Evolutionary conservation across 2,797 vertebrate genomes (phyloP).

Genomic region (Malurus leucopterus): DNA sequence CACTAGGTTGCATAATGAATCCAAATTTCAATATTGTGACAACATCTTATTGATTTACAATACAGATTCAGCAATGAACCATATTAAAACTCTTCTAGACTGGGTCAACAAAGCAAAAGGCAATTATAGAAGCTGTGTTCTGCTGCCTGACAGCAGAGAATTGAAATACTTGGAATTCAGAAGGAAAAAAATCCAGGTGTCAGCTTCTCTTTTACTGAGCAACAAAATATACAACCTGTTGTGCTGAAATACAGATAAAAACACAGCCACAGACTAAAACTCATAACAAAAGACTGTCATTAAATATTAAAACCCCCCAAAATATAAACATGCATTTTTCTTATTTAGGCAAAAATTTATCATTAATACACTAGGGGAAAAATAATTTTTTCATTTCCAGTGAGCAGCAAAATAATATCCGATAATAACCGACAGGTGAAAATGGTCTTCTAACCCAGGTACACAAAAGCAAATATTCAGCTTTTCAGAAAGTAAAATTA

Average conservation of each 20-base stretch:
- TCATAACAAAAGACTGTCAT: neutral
- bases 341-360: neutral
- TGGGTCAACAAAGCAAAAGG: neutral
- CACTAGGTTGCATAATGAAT: neutral
- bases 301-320: neutral
- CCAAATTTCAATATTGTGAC: neutral
- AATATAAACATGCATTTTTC: neutral
- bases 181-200: neutral
- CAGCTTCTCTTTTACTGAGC: neutral
- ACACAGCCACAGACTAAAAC: neutral
- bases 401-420: neutral
- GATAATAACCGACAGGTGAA: neutral
- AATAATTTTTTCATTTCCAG: accelerated
- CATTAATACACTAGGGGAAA: neutral
- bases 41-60: neutral
- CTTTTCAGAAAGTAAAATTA: neutral
- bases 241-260: neutral
- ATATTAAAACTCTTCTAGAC: neutral
- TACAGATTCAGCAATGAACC: neutral
- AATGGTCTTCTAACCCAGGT: neutral
- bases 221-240: neutral
- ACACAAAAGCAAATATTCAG: neutral
- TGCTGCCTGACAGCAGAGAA: neutral
- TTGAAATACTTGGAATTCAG: neutral
- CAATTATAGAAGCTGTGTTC: neutral